Percentiles rank a stretch among this genome's conserved stretches.
Conservation (phyloP, 2,113 vertebrate genomes). For the Elaphurus davidianus region DNA sequence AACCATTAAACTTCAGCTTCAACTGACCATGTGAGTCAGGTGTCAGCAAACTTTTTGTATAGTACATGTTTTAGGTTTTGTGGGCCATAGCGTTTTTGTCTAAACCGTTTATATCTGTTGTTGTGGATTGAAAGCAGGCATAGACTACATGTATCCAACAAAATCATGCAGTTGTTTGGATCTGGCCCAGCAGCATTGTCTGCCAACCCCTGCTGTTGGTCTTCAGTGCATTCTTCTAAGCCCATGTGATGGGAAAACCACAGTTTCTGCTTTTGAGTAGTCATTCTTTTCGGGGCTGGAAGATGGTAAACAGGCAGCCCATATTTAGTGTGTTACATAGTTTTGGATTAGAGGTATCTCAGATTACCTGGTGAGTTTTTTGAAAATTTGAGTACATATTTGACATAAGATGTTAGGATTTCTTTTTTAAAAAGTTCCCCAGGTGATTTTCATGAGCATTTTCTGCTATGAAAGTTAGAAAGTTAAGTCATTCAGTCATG, state of each 20-base stretch:
- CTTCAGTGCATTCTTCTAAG: background rate
- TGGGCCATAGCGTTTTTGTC: background rate
- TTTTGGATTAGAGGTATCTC: background rate
- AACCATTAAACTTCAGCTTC: background rate
- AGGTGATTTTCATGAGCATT: background rate
- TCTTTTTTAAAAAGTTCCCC: background rate
- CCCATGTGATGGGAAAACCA: background rate
- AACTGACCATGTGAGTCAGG: background rate
- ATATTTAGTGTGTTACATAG: background rate
- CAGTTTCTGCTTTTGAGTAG: background rate
- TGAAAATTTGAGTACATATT: background rate
- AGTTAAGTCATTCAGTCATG: no score
- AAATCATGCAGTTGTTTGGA: background rate
- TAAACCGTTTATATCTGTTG: background rate
- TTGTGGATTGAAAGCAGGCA: background rate
- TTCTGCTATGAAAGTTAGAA: background rate
- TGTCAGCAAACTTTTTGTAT: background rate
- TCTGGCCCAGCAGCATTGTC: background rate
- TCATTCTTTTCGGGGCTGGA: background rate
- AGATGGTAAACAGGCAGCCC: background rate
- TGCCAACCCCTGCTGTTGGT: background rate
- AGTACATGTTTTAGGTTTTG: background rate
- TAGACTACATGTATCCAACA: background rate
- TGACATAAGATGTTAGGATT: background rate
- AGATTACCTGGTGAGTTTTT: background rate